Base-by-base conservation (phyloP, 1,140 invertebrate species). In the Scaptomyza montana region DNA sequence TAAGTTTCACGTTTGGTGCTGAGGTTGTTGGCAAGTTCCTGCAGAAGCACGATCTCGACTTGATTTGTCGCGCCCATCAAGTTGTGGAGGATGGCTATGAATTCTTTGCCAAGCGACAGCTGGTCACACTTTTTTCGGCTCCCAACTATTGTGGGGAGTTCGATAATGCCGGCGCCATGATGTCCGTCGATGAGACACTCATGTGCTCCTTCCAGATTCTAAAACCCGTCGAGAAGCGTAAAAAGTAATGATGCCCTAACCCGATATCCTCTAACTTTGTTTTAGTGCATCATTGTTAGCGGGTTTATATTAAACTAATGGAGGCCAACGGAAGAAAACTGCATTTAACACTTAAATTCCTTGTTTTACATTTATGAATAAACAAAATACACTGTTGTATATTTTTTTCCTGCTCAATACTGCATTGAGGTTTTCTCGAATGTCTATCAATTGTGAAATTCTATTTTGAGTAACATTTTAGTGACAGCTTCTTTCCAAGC, bases 201-300 rank as follows among this genome's bases (percentile, higher is more conserved):
- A 99, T 99, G 98, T 99, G 98, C 94, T 99, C 98, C 91, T 99
- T 96, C 93, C 94, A 99, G 95, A 99, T 99, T 78, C 93, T 99
- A 90, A 99, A 99, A 62, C 16, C 16, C 16, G 16, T 16, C 16
- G 16, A 16, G 16, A 16, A 16, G 16, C 78, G 78, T 30, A 78
- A 82, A 28, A 78, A 82, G 49, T 71, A 77, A 65, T 3, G 16
- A 10, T 5, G 39, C 8, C 13, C 39, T 5, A 6, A n/a, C 39
- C 9, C 39, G 39, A 41, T 41, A n/a, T 30, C 2, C 19, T 41
- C 13, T 46, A 21, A 49, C 46, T 57, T 28, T 72, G 62, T 72
- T n/a, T n/a, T n/a, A n/a, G n/a, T n/a, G n/a, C n/a, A n/a, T n/a
- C n/a, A n/a, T n/a, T n/a, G n/a, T n/a, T n/a, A n/a, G n/a, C n/a